Base-by-base conservation (phyloP, 2,888 invertebrate species). In the Danaus chrysippus region DNA sequence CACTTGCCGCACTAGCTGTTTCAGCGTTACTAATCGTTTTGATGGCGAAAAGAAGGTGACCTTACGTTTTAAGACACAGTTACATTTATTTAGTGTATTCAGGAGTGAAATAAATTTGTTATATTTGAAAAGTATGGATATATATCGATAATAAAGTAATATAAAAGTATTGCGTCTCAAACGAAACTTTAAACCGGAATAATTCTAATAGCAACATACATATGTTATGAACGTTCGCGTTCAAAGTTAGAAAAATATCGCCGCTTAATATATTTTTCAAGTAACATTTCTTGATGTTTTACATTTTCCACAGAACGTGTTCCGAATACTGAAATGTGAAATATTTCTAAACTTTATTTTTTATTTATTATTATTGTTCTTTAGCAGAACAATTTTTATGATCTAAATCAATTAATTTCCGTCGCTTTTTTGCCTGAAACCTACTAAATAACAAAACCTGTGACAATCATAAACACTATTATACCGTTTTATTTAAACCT, bases 1-100 rank as follows among this genome's bases (percentile, higher is more conserved):
- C 84, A 0, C 80, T 91, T 0, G 90, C 90, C 1, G 86, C 86
- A 0, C 66, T 89, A 3, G 90, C 91, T 3, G 90, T 90, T 10
- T 81, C 86, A 0, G 88, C 90, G 0, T 68, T 91, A n/a, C 72
- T 91, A 12, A 75, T 89, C 0, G 89, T 90, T 1, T 70, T 91
- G 9, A 70, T 90, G 23, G 85, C 86, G 42, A 87, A 84, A 62
- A 74, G 86, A 63, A 88, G 84, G 89, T 88, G 73, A 66, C 68
- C 44, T 15, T 41, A 58, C 49, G 17, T 49, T 44, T n/a, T 11
- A 41, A 41, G 23, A 12, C 23, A 19, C 42, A 42, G 12, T 53
- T 34, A 15, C 11, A 10, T 34, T 34, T 5, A 34, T 34, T 34
- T 6, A 34, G n/a, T 55, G 34, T 41, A 19, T 11, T 43, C 53